These are phyloP conservation scores for Pseudoips prasinana DNA, from an alignment of 2,888 invertebrate genomes.

Conservation along the genomic window DNA sequence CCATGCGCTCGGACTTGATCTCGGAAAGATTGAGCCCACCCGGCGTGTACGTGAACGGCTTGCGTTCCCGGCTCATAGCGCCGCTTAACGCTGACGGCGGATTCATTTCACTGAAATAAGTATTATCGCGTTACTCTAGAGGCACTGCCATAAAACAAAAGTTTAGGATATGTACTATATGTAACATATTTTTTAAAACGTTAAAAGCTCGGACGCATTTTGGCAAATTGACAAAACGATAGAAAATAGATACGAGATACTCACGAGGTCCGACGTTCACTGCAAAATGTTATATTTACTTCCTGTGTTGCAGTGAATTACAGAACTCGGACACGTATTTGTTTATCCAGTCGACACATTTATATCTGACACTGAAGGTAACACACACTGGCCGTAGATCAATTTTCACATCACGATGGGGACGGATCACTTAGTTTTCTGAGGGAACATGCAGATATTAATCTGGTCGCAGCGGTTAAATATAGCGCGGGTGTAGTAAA, in stretches of 20 bases:
- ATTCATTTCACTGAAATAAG: slow-evolving; percentile 79
- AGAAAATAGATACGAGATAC: slow-evolving; percentile 69
- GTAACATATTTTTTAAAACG: slow-evolving; percentile 41
- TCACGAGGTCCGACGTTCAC: slow-evolving; percentile 60
- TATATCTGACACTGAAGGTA: slow-evolving; percentile 46
- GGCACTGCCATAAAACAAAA: slow-evolving; percentile 23
- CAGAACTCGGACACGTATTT: slow-evolving; percentile 35
- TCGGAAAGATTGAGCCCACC: slow-evolving; percentile 95
- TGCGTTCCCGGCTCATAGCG: slow-evolving; percentile 95
- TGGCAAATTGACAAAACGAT: slow-evolving; percentile 73
- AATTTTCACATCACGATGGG: slow-evolving; percentile 66
- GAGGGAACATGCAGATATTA: slow-evolving; percentile 70
- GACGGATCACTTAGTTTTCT: slow-evolving; percentile 65
- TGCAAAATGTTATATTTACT: slow-evolving; percentile 58
- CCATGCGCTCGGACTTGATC: slow-evolving; percentile 95
- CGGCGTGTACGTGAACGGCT: slow-evolving; percentile 97
- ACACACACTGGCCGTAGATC: slow-evolving; percentile 51
- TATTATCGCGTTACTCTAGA: slow-evolving; percentile 41
- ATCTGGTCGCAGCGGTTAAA: slow-evolving; percentile 76
- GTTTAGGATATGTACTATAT: slow-evolving; percentile 38
- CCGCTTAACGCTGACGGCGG: slow-evolving; percentile 93
- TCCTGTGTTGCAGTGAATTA: slow-evolving; percentile 45
- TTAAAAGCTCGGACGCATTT: slow-evolving; percentile 46
- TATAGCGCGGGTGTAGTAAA: slow-evolving; percentile 69
- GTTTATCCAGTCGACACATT: slow-evolving; percentile 52